Evolutionary conservation across 2,113 vertebrate species (phyloP).

Genomic region (Oreotrochilus melanogaster): DNA sequence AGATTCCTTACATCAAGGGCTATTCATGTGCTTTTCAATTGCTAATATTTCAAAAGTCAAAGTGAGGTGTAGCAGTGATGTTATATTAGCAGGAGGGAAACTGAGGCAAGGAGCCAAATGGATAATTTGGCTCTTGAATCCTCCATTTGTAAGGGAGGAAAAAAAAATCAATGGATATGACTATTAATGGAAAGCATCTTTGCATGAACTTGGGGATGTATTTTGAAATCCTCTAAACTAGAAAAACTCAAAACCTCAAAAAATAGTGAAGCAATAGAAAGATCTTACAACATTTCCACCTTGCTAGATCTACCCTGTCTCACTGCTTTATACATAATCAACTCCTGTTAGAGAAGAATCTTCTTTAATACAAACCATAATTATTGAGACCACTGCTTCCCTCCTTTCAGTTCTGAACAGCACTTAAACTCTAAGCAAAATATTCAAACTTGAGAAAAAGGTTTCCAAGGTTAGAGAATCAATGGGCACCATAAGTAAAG

Average conservation of each 20-base stretch:
- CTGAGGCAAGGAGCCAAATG: neutral
- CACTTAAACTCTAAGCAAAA: neutral
- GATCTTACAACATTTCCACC: neutral
- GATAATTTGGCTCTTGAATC: neutral
- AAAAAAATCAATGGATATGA: fast-evolving
- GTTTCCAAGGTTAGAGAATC: neutral
- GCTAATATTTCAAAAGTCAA: neutral
- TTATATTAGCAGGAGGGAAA: neutral
- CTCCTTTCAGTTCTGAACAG: neutral
- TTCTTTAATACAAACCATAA: neutral
- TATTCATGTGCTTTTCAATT: neutral
- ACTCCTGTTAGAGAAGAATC: neutral
- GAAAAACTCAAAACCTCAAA: neutral
- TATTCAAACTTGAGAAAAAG: neutral
- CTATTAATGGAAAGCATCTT: neutral
- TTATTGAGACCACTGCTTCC: neutral
- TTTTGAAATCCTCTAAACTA: neutral
- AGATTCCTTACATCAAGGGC: neutral
- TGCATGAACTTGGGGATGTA: neutral
- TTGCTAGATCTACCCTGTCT: neutral
- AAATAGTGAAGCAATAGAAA: neutral
- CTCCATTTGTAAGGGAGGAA: neutral
- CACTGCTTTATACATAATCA: neutral
- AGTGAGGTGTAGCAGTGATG: neutral
- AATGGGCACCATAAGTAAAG: fast-evolving